Evolutionary conservation across 1,140 invertebrate genomes (phyloP).

Genomic region (Zophobas morio): DNA sequence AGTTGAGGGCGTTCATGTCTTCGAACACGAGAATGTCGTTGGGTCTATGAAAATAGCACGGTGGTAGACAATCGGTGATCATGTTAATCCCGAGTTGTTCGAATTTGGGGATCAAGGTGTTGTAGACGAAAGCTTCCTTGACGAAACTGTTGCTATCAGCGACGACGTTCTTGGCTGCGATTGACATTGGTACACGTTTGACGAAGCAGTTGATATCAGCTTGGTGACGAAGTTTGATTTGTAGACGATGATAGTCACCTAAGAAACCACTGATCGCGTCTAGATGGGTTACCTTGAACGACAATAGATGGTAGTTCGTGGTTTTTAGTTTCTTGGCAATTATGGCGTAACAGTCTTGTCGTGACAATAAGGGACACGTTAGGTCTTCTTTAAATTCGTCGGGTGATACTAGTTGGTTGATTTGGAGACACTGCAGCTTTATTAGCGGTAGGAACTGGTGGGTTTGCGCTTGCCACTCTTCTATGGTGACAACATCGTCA

Average conservation of each 20-base stretch:
- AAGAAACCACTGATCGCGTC: constrained; percentile 19
- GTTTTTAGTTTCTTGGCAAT: constrained; percentile 40
- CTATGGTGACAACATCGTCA: neutral
- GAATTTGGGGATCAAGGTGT: constrained; percentile 41
- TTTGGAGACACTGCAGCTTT: neutral
- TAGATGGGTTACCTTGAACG: constrained; percentile 5
- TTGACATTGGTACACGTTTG: constrained; percentile 44
- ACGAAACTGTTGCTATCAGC: constrained; percentile 22
- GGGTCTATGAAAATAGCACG: constrained; percentile 49
- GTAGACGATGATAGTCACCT: constrained; percentile 37
- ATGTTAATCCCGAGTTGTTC: constrained; percentile 13
- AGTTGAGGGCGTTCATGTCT: constrained; percentile 24
- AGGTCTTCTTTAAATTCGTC: constrained; percentile 40
- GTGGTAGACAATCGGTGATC: constrained; percentile 42
- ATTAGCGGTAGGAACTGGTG: neutral
- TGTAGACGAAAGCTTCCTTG: constrained; percentile 51
- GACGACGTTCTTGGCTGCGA: constrained; percentile 31
- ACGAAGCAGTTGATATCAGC: constrained; percentile 44
- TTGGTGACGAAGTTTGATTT: constrained; percentile 12
- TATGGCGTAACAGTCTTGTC: constrained; percentile 48
- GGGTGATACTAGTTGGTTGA: constrained; percentile 9
- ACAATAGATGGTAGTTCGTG: constrained; percentile 42
- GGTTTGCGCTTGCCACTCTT: neutral
- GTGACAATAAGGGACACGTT: constrained; percentile 8
- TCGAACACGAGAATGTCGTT: constrained; percentile 51